A percentile compares a stretch with the other conserved stretches of the same genome.
Conservation (phyloP, 2,888 invertebrate species). For the Agrenia bidenticulata region DNA sequence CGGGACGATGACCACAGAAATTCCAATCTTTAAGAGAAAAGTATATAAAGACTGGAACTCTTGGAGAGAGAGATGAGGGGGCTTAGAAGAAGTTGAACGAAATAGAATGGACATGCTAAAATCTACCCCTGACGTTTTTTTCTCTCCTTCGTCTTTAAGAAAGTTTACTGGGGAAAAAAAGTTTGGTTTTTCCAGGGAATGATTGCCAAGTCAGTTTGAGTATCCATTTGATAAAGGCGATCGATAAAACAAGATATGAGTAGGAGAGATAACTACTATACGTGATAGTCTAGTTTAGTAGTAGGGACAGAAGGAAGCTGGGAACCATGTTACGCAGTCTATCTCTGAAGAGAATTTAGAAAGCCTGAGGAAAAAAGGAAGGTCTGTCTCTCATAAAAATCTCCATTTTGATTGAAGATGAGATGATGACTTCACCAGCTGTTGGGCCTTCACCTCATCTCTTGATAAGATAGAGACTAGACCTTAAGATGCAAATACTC, state of each 20-base stretch:
- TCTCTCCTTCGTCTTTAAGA: neutral
- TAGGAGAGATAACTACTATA: too few species aligned
- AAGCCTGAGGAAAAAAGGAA: conserved; percentile 3
- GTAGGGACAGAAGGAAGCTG: neutral
- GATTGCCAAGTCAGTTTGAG: conserved; percentile 10
- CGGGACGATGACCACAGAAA: too few species aligned
- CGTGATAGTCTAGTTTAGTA: too few species aligned
- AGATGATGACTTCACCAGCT: conserved; percentile 46
- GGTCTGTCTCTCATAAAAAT: conserved; percentile 25
- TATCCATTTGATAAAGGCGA: conserved; percentile 4
- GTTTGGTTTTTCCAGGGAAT: neutral
- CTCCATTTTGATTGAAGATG: conserved; percentile 46
- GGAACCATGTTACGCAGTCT: neutral
- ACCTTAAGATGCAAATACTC: too few species aligned
- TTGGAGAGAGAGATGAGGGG: too few species aligned
- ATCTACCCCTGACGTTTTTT: too few species aligned
- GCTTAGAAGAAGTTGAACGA: too few species aligned
- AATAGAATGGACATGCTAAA: too few species aligned
- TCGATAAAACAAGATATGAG: conserved; percentile 1
- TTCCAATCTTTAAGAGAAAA: too few species aligned
- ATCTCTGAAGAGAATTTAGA: neutral
- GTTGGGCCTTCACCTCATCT: conserved; percentile 37
- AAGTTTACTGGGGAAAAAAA: neutral
- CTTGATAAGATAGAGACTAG: too few species aligned
- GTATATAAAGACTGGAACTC: too few species aligned